These are phyloP conservation scores for Diachrysia chrysitis DNA, from an alignment of 2,888 invertebrate species.

Conservation along the genomic window DNA sequence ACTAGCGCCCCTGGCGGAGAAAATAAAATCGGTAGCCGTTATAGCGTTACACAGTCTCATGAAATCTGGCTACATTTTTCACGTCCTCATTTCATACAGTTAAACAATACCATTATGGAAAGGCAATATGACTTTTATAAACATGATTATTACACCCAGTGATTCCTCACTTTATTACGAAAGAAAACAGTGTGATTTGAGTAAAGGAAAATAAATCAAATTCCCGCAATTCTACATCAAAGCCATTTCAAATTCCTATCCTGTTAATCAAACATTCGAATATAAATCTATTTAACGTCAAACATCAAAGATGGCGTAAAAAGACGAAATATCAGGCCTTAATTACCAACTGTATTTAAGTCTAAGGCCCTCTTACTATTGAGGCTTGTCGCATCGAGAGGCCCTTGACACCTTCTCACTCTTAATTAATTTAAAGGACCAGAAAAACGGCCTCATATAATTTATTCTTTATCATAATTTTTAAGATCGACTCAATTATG, in stretches of 20 bases:
- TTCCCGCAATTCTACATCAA: not conserved
- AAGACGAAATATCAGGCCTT: not conserved
- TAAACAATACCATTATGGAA: too few relatives aligned
- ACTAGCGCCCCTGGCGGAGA: too few relatives aligned
- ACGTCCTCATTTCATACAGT: too few relatives aligned
- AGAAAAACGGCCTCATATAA: not conserved
- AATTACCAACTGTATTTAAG: not conserved
- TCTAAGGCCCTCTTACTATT: not conserved
- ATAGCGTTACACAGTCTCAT: too few relatives aligned
- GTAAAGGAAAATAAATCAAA: not conserved
- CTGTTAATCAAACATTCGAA: not conserved
- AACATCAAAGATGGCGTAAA: not conserved
- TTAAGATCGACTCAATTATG: constrained; percentile 12
- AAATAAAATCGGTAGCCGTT: too few relatives aligned
- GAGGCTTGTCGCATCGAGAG: constrained; percentile 5
- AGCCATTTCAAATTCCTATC: not conserved
- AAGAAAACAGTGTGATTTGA: not conserved
- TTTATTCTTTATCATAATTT: constrained; percentile 6
- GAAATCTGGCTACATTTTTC: too few relatives aligned
- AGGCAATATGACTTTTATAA: not conserved
- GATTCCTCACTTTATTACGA: not conserved
- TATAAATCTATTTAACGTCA: not conserved
- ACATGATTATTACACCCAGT: not conserved
- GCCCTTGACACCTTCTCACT: constrained; percentile 11
- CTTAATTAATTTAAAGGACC: constrained; percentile 20